Conservation (phyloP, 1,140 invertebrate genomes). For the Drosophila mayri region DNA sequence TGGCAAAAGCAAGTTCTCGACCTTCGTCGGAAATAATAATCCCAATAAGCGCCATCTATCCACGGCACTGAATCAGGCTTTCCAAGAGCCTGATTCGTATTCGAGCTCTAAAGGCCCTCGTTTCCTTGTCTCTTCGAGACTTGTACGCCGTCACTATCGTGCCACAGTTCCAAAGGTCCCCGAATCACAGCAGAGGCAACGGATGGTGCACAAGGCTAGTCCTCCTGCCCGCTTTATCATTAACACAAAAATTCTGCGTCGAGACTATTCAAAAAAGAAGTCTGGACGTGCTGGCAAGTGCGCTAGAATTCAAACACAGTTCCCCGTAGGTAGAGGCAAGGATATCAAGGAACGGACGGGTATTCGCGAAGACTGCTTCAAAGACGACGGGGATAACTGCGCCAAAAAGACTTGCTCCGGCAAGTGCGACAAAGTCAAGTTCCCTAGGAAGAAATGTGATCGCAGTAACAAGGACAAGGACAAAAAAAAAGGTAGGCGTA, state of each 20-base stretch:
- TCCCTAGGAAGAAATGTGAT: slow-evolving; percentile 60
- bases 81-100: neutral
- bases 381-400: neutral
- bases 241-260: slow-evolving; percentile 17
- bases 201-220: too few relatives aligned
- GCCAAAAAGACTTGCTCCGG: slow-evolving; percentile 2
- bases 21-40: slow-evolving; percentile 4
- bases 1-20: slow-evolving; percentile 49
- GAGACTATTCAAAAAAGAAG: slow-evolving; percentile 31
- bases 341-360: slow-evolving; percentile 34
- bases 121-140: slow-evolving; percentile 38
- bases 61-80: slow-evolving; percentile 3
- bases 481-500: slow-evolving; percentile 31
- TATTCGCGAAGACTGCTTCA: slow-evolving; percentile 50
- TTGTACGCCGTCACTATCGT: slow-evolving; percentile 55
- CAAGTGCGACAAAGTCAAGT: slow-evolving; percentile 28
- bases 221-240: slow-evolving; percentile 20
- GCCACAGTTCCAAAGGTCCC: neutral
- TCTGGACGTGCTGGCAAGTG: too few relatives aligned
- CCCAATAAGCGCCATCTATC: slow-evolving; percentile 45
- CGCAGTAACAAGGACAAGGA: slow-evolving; percentile 14
- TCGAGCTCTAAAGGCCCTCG: slow-evolving; percentile 4
- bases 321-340: slow-evolving; percentile 33
- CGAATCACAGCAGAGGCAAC: neutral
- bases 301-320: neutral